Base-by-base conservation (phyloP, 2,888 invertebrate genomes). In the Brenthis ino region DNA sequence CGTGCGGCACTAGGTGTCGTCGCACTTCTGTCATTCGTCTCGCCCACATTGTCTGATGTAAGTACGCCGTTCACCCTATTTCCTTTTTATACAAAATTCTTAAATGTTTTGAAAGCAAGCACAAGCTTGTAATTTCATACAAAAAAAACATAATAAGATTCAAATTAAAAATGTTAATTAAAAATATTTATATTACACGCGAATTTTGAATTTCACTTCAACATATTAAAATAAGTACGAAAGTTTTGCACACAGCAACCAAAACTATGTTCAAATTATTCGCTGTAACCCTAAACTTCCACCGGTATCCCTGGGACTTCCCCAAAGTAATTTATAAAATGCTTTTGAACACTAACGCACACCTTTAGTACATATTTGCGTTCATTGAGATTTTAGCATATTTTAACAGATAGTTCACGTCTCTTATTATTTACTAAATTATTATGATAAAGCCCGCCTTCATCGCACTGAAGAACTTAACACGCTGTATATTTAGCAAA, bases 1-100 rank as follows among this genome's bases (percentile, higher is more conserved):
- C 88, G 93, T 94, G 94, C 95, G 95, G 88, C 95, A 94, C 86
- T 94, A 64, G 87, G 93, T 95, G 95, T 94, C 95, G 95, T 94
- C 94, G 92, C 93, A 83, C 88, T 94, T 85, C 77, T 79, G 16
- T 65, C 72, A 76, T 85, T 95, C 84, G 93, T 93, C 71, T 93
- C 93, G 82, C 91, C 93, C 84, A 91, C 93, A 77, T 89, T 89
- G 79, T 92, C 94, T 80, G 94, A 95, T 95, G 95, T 96, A 93
- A 93, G 93, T 53, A 28, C 28, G 5, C 28, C 0, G 51, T 47
- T 50, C 50, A 14, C 56, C 55, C 6, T 8, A 53, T n/a, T 66
- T 66, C 53, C 50, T 20, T 11, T 20, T 37, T 6, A 16, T 57
- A 57, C 2, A 37, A 37, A 6, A 37, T 37, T 37, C 37, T 6